Conservation (phyloP, 2,888 invertebrate genomes). For the Dolichomitus sp. region DNA sequence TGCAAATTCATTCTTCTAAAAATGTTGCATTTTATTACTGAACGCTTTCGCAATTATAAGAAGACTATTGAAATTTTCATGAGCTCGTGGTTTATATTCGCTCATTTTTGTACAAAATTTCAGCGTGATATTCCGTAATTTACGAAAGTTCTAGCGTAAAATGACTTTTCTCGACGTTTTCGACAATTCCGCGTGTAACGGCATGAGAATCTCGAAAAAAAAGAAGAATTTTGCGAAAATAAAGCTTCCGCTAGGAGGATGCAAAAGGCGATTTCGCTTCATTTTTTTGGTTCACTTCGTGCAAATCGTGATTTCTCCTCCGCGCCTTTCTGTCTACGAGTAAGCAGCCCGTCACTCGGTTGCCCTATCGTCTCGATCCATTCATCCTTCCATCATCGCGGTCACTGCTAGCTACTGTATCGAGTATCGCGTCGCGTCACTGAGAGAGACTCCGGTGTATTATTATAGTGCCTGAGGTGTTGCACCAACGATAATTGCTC, state of each 20-base stretch:
- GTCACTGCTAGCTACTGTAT: slow-evolving; percentile 36
- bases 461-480: slow-evolving; percentile 48
- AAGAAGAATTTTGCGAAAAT: no score
- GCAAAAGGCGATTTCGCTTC: background rate
- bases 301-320: background rate
- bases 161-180: no score
- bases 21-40: no score
- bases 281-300: background rate
- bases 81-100: no score
- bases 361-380: slow-evolving; percentile 21
- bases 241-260: no score
- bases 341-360: background rate
- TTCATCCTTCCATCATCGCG: slow-evolving; percentile 28
- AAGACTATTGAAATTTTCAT: no score
- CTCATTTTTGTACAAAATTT: no score
- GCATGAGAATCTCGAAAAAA: no score
- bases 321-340: background rate
- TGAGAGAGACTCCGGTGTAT: slow-evolving; percentile 1
- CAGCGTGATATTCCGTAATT: no score
- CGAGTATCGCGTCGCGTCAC: slow-evolving; percentile 22
- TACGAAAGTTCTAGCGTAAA: no score
- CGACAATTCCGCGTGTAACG: no score
- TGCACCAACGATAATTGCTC: slow-evolving; percentile 63
- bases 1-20: background rate
- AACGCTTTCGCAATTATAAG: no score